Evolutionary conservation across 2,888 invertebrate genomes (phyloP), one percentile per base, ranked within the genome.

Genomic region (Zeuzera pyrina): DNA sequence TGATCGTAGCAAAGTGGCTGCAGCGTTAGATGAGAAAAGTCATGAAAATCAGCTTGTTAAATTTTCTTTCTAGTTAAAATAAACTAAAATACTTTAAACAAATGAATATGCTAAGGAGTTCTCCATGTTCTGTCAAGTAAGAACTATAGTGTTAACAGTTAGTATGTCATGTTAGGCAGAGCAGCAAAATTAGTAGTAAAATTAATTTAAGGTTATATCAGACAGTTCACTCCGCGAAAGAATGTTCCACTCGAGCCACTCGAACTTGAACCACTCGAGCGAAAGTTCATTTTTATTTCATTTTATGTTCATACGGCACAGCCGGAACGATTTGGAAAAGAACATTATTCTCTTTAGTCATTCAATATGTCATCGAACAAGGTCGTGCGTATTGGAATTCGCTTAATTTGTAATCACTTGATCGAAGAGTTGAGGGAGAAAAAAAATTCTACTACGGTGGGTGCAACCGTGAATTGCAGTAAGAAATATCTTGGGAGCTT

Each of bases 251-350:
- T 19, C 8, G 19, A 19, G 19, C 5, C 4, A 6, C 4, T 19
- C 19, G 8, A 8, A 19, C 19, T 4, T 4, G 4, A 6, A 4
- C 4, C n/a, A n/a, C n/a, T 24, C 24, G 24, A 24, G 3, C 11
- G 12, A 24, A 24, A 2, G 12, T 24, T 24, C 24, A 21, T 24
- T 24, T 24, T 24, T 24, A 6, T 24, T 24, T 2, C 24, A 24
- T 5, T 24, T 12, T 12, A 24, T 24, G 24, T 24, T 24, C 24
- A 24, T 12, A 5, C 24, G 6, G 12, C 10, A 10, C 2, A 24
- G 2, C 12, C 2, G 2, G 24, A 24, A 24, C 11, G 24, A 24
- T 12, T 10, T 10, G 11, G 6, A 24, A 24, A 24, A 11, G 12
- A 24, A 24, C 24, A 24, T 24, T 24, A n/a, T 10, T 2, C 24